phyloP scores from a whole-genome alignment of 2,113 vertebrate genomes.

The Thamnophis sirtalis region DNA sequence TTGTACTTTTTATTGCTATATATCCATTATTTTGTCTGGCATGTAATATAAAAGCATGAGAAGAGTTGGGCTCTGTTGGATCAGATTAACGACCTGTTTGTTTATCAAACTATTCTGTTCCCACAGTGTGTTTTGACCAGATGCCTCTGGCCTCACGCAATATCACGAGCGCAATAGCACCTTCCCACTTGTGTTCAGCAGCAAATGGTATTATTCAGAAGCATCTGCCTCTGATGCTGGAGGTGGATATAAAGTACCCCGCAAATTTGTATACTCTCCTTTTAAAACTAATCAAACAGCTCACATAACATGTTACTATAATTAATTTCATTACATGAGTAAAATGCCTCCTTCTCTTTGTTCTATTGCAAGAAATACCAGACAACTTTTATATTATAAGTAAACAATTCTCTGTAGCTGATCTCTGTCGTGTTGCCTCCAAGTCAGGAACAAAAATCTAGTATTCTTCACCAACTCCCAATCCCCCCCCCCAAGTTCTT shows the following conservation, averaged over 20 bases:
- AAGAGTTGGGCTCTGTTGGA: not conserved
- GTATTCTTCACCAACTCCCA: not conserved
- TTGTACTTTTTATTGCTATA: not conserved
- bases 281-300: not conserved
- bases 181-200: not conserved
- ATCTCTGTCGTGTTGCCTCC: not conserved
- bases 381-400: not conserved
- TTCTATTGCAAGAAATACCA: not conserved
- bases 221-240: not conserved
- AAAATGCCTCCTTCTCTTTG: not conserved
- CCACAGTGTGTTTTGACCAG: not conserved
- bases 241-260: not conserved
- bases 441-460: not conserved
- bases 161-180: not conserved
- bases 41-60: not conserved
- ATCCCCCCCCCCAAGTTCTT: not conserved
- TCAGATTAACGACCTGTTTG: not conserved
- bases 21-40: not conserved
- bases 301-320: not conserved
- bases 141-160: not conserved
- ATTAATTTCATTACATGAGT: not conserved
- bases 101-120: not conserved
- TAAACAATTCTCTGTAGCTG: not conserved
- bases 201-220: not conserved
- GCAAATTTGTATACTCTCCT: not conserved